Percentiles rank a stretch among this genome's conserved stretches.
Conservation (phyloP, 2,888 invertebrate species). For the Ditula angustiorana region DNA sequence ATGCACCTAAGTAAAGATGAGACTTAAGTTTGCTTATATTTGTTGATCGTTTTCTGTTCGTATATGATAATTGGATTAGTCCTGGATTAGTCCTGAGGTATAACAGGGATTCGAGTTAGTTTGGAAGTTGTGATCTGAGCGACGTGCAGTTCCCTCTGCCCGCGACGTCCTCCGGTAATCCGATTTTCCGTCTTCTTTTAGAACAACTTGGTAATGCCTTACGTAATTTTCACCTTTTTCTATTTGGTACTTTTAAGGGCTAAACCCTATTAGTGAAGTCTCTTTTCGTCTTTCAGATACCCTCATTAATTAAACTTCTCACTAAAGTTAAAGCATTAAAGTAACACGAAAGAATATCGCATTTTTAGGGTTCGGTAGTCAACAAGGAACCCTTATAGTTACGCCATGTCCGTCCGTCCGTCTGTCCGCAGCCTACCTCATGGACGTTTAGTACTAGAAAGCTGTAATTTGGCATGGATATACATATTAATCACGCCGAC, state of each 20-base stretch:
- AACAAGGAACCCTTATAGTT: no score
- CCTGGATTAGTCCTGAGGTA: not conserved
- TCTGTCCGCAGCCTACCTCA: no score
- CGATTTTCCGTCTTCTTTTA: slow-evolving; percentile 16
- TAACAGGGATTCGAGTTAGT: not conserved
- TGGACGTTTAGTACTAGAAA: no score
- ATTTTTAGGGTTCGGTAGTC: no score
- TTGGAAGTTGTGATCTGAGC: not conserved
- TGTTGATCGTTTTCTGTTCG: no score
- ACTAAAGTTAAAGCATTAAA: no score
- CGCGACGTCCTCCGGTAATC: not conserved
- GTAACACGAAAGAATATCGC: not conserved
- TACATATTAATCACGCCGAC: no score
- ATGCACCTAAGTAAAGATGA: no score
- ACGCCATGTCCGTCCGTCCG: no score
- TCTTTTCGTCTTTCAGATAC: not conserved
- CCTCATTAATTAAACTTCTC: not conserved
- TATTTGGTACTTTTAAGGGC: not conserved
- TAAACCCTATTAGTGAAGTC: not conserved
- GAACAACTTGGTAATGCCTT: slow-evolving; percentile 10
- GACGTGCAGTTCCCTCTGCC: not conserved
- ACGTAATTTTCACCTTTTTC: slow-evolving; percentile 13
- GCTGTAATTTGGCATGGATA: no score
- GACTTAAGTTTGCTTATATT: no score
- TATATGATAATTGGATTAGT: no score